Base-by-base conservation (phyloP, 2,113 vertebrate species). In the Clarias magur region DNA sequence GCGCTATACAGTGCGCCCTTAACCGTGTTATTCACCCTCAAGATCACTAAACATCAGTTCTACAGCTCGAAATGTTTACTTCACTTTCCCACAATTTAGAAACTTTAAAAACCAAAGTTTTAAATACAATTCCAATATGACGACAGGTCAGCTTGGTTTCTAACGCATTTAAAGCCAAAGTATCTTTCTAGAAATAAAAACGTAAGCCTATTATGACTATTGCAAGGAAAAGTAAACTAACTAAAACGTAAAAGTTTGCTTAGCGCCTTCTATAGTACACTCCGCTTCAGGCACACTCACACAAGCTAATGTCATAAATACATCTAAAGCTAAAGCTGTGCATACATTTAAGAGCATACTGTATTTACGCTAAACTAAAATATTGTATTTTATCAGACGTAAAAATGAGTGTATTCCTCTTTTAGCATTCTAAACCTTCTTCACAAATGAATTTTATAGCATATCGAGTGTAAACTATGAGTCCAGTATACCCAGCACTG, bases 91-190 rank as follows among this genome's bases (percentile, higher is more conserved):
- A 80, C 78, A 59, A 80, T 16, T 17, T 17, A 38, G 30, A 81
- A 62, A 81, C 57, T 81, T 81, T 81, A 59, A 80, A 80, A 59
- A 62, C 79, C 57, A 62, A 81, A 81, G 79, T 79, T 79, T 79
- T 1, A 17, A 34, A 34, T 30, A 48, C 78, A 9, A 30, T 19
- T 80, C 57, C 80, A n/a, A 8, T 23, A 25, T 63, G 17, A 42
- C 30, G 17, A 23, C 80, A 8, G 21, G 42, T 38, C 17, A 38
- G 79, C 57, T 79, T n/a, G 8, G 3, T 27, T 16, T 25, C 1
- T 0, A 21, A 73, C 38, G 11, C 67, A 8, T 19, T 34, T 19
- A 1, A 68, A 68, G 27, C 3, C 68, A 72, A 8, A 38, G 17
- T 17, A 72, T 19, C 30, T 38, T 10, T 75, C 12, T 1, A 21